A percentile compares a stretch with the other conserved stretches of the same genome.
Evolutionary conservation across 2,888 invertebrate genomes (phyloP).

Genomic region (Listrodromus nycthemerus): DNA sequence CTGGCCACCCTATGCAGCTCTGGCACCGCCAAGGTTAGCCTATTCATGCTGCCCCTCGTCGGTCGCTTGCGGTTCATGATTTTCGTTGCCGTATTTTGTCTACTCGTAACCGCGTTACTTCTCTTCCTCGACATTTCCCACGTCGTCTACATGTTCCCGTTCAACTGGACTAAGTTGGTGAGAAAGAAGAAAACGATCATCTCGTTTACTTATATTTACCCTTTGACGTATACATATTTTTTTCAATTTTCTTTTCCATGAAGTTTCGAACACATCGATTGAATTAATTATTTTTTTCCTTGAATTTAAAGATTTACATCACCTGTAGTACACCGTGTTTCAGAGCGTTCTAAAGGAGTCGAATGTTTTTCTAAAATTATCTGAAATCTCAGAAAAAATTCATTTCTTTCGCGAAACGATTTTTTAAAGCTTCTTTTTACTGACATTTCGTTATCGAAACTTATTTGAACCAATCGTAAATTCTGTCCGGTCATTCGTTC

Average conservation of each 20-base stretch:
- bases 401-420: too few relatives aligned
- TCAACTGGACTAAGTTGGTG: slow-evolving; percentile 92
- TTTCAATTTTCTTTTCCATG: too few relatives aligned
- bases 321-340: too few relatives aligned
- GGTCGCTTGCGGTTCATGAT: slow-evolving; percentile 91
- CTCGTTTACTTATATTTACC: not conserved
- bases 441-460: not conserved
- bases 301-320: too few relatives aligned
- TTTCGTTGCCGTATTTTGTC: slow-evolving; percentile 91
- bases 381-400: too few relatives aligned
- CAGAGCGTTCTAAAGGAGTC: too few relatives aligned
- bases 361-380: too few relatives aligned
- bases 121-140: slow-evolving; percentile 93
- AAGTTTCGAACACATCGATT: too few relatives aligned
- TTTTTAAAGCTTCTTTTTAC: not conserved
- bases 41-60: slow-evolving; percentile 91
- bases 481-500: not conserved
- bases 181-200: slow-evolving; percentile 80
- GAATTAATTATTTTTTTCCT: too few relatives aligned
- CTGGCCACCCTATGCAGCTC: slow-evolving; percentile 91
- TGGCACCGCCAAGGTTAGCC: slow-evolving; percentile 90
- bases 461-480: not conserved
- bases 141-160: slow-evolving; percentile 91
- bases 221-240: not conserved
- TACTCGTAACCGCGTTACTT: slow-evolving; percentile 90